Percentiles rank a stretch among this genome's conserved stretches.
Conservation (phyloP, 2,797 vertebrate species). For the Garrulus glandarius region DNA sequence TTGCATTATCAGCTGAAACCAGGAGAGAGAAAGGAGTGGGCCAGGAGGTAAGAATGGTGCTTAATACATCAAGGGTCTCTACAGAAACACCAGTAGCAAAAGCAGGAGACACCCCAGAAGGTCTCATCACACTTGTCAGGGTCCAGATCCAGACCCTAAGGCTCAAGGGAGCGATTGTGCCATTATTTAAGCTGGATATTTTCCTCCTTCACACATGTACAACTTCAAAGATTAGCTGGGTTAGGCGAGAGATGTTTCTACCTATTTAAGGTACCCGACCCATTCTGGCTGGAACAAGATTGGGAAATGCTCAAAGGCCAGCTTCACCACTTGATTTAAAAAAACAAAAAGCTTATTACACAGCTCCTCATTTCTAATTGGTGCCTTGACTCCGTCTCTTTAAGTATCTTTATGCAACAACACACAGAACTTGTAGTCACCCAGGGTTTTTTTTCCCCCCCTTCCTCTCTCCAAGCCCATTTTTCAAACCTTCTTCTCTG, state of each 20-base stretch:
- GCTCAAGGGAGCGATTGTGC: not conserved
- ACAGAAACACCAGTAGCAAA: not conserved
- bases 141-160: not conserved
- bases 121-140: not conserved
- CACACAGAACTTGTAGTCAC: not conserved
- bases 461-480: not conserved
- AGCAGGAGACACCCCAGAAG: not conserved
- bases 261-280: not conserved
- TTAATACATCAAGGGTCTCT: not conserved
- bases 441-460: rapidly evolving
- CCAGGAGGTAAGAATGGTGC: not conserved
- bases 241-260: not conserved
- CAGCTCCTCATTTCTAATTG: not conserved
- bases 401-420: not conserved
- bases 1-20: not conserved
- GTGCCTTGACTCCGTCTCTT: not conserved
- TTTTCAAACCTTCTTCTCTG: not conserved
- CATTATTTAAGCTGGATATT: not conserved
- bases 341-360: not conserved
- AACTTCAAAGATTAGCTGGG: not conserved
- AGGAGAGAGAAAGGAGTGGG: not conserved
- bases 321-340: not conserved
- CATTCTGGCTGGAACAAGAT: not conserved
- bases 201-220: not conserved
- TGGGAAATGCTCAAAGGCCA: not conserved